Conservation (phyloP, 2,797 vertebrate species). For the Pangasius sanitwongsei region DNA sequence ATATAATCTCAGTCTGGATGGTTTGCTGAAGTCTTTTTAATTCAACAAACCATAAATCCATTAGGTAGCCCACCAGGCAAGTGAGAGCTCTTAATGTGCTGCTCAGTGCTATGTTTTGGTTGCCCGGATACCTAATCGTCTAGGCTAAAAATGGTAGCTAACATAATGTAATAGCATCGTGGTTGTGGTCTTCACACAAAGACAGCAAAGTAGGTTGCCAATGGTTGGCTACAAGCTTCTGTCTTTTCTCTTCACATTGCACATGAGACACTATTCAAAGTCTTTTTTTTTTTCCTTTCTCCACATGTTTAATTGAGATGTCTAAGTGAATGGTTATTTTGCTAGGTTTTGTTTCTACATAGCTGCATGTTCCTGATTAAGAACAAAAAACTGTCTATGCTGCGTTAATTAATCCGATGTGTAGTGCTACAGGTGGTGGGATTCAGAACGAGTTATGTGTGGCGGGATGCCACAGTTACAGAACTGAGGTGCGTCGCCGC, state of each 20-base stretch:
- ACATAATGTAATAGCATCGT: not conserved
- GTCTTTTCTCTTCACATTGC: not conserved
- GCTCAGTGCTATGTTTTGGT: not conserved
- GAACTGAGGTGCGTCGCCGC: too few relatives aligned
- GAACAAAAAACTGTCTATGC: not conserved
- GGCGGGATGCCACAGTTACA: too few relatives aligned
- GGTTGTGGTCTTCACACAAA: not conserved
- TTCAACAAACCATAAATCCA: not conserved
- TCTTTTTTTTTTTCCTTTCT: too few relatives aligned
- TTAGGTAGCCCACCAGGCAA: not conserved
- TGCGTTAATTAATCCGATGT: not conserved
- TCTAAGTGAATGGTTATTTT: not conserved
- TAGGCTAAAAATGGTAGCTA: constrained; percentile 5
- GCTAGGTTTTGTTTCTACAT: not conserved
- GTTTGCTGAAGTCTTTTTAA: not conserved
- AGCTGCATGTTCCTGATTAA: not conserved
- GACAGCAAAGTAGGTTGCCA: not conserved
- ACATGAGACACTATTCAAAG: not conserved
- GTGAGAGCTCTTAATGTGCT: not conserved
- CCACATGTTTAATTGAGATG: too few relatives aligned
- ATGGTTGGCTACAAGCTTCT: not conserved
- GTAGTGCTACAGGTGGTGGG: not conserved
- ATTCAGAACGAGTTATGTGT: not conserved
- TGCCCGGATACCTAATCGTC: constrained; percentile 10
- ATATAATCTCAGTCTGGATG: not conserved